Evolutionary conservation across 2,888 invertebrate species (phyloP).

Genomic region (Gerris lacustris): DNA sequence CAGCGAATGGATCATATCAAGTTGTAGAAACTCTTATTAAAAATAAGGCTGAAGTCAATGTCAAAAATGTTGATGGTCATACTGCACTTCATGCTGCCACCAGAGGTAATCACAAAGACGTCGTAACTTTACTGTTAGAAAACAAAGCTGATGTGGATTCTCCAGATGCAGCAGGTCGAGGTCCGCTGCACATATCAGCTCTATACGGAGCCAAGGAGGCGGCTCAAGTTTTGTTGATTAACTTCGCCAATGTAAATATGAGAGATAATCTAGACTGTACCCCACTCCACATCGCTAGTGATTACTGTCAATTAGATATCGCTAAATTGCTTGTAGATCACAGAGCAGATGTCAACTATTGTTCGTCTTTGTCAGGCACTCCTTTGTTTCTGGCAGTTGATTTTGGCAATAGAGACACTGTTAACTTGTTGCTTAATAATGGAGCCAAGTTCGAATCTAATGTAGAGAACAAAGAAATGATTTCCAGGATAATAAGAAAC

Average conservation of each 20-base stretch:
- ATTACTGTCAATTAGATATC: neutral
- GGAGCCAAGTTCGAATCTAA: too few relatives aligned
- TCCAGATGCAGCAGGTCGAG: neutral
- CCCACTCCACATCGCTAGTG: neutral
- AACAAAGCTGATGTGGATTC: neutral
- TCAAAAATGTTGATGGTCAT: neutral
- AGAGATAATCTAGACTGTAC: neutral
- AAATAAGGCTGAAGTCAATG: neutral
- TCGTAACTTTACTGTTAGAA: neutral
- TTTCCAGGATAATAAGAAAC: too few relatives aligned
- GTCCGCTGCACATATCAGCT: slow-evolving; percentile 2
- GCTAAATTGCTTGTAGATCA: neutral
- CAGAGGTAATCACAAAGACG: neutral
- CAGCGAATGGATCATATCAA: slow-evolving; percentile 10
- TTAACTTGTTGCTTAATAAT: too few relatives aligned
- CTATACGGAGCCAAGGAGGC: neutral
- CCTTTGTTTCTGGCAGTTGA: too few relatives aligned
- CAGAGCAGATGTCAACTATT: too few relatives aligned
- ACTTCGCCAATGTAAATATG: neutral
- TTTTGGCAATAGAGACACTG: too few relatives aligned
- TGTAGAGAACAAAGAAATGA: too few relatives aligned
- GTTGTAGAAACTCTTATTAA: slow-evolving; percentile 7
- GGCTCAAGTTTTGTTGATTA: neutral
- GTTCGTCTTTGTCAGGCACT: too few relatives aligned
- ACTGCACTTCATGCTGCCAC: slow-evolving; percentile 27